Evolutionary conservation across 37 sponge, comb jelly and placozoan genomes (phyloP), one percentile per base, ranked within the genome.

Genomic region (Geodia barretti): DNA sequence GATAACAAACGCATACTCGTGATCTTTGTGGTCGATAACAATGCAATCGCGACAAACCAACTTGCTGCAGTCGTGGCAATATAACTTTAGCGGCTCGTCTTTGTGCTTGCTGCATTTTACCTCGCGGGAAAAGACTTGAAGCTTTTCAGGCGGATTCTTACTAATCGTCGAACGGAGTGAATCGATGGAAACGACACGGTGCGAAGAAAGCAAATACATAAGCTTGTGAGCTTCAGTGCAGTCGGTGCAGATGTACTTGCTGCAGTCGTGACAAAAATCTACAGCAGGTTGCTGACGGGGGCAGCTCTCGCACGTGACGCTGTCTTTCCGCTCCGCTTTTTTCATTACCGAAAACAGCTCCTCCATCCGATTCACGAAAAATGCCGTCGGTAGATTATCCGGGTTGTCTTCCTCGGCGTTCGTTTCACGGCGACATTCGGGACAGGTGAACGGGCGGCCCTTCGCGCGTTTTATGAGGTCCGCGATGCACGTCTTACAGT

Each of bases 321-420:
- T 33, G 19, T 33, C 68, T 68, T 68, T 68, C 31, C 32, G 33
- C 31, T 68, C 33, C 20, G 68, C 68, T 28, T 68, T 68, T 29
- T 68, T 28, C 68, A 68, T 68, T 32, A 29, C 34, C 20, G 68
- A 68, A 32, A 68, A 68, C 19, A 68, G 4, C 33, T 75, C 76
- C 5, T 75, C 42, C 76, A 75, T 75, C 28, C 62, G 59, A 29
- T 75, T 75, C 59, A 75, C 76, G 28, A 75, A 47, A 60, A 75
- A 75, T 1, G 76, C 76, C 28, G 59, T 28, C 2, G 60, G 76
- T 2, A 75, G 34, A 34, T n/a, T 75, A 2, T 68, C 68, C 4
- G 76, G 60, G 34, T 75, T 35, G 61, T 75, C 30, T 1, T 41
- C 60, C 8, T 33, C 42, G 7, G 42, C 42, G 2, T 23, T 28